Conservation (phyloP, 2,113 vertebrate species). For the Cinclus cinclus region DNA sequence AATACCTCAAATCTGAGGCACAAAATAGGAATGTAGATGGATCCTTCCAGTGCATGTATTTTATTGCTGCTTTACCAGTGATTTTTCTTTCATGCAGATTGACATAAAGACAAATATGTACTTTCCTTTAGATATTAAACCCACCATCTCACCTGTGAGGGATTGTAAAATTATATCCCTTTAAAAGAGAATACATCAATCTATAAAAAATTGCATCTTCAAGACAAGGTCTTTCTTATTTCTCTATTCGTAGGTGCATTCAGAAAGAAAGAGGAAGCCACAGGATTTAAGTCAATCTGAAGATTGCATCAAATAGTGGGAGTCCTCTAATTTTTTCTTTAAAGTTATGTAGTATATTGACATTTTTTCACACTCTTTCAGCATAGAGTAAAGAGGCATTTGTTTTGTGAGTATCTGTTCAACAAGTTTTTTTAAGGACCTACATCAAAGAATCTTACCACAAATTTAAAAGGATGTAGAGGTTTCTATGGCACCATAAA, state of each 20-base stretch:
- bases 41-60: slow-evolving; percentile 34
- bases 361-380: not conserved
- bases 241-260: not conserved
- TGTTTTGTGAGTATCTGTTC: not conserved
- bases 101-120: slow-evolving; percentile 66
- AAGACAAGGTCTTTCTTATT: slow-evolving; percentile 3
- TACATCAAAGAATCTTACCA: slow-evolving; percentile 23
- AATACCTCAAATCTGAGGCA: slow-evolving; percentile 26
- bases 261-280: not conserved
- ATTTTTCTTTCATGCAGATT: slow-evolving; percentile 63
- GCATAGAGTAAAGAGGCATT: not conserved
- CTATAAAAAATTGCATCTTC: slow-evolving; percentile 20
- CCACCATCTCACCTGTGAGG: slow-evolving; percentile 50
- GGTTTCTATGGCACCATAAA: not conserved
- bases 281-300: not conserved
- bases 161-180: slow-evolving; percentile 57
- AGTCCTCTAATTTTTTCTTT: not conserved
- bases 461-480: slow-evolving; percentile 15
- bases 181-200: slow-evolving; percentile 56
- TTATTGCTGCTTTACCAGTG: slow-evolving; percentile 46
- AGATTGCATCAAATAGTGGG: not conserved
- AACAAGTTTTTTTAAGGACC: not conserved
- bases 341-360: not conserved
- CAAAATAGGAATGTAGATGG: slow-evolving; percentile 37
- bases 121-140: slow-evolving; percentile 61